Conservation (phyloP, 2,888 invertebrate genomes). For the Cosmia trapezina region DNA sequence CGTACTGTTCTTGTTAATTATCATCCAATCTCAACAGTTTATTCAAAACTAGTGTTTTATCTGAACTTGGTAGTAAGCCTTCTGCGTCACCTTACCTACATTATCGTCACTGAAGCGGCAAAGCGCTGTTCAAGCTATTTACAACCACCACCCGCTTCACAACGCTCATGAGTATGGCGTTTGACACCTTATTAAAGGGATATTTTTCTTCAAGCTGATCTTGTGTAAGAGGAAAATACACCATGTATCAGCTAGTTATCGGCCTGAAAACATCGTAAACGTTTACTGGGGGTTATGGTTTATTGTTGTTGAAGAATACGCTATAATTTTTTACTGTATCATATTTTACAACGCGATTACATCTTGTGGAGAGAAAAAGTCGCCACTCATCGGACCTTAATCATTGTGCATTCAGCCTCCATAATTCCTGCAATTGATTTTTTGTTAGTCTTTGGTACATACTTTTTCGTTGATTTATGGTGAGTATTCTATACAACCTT, state of each 20-base stretch:
- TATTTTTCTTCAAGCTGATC: constrained; percentile 47
- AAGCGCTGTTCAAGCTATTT: constrained; percentile 41
- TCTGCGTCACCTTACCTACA: neutral
- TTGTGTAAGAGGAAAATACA: constrained; percentile 18
- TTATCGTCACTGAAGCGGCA: neutral
- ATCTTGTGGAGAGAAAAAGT: neutral
- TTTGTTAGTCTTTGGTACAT: too few species aligned
- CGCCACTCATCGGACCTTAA: neutral
- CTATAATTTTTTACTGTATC: constrained; percentile 26
- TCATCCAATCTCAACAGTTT: neutral
- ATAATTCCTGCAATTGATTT: too few species aligned
- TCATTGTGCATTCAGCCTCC: too few species aligned
- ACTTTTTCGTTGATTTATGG: too few species aligned
- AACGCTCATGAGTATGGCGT: constrained; percentile 24
- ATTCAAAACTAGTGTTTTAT: neutral
- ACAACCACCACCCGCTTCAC: constrained; percentile 17
- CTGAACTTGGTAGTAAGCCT: neutral
- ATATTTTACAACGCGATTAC: constrained; percentile 26
- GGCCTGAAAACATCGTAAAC: constrained; percentile 38
- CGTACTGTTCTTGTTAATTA: neutral
- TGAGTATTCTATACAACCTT: too few species aligned
- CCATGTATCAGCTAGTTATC: constrained; percentile 34
- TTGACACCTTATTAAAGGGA: constrained; percentile 60
- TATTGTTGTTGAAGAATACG: constrained; percentile 22
- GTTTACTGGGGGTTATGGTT: constrained; percentile 16